Conservation (phyloP, 53 echinoderm and acorn worm genomes). For the Echinarachnius parma region DNA sequence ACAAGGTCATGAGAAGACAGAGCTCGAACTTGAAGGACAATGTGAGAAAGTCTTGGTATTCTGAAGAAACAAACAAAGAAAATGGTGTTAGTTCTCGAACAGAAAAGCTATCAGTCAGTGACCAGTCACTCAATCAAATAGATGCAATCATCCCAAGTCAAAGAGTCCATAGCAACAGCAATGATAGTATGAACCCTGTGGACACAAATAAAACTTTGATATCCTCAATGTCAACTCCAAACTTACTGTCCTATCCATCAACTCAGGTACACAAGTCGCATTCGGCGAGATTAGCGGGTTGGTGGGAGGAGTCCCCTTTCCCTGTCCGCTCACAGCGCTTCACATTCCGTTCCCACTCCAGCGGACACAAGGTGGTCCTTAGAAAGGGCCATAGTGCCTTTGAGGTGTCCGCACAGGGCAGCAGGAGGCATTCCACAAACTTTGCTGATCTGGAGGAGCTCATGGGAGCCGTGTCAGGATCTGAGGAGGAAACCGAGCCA, state of each 20-base stretch:
- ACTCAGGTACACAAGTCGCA: slow-evolving; percentile 27
- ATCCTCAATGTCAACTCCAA: slow-evolving; percentile 30
- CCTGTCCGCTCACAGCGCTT: slow-evolving; percentile 39
- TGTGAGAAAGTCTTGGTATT: slow-evolving; percentile 17
- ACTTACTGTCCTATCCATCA: slow-evolving; percentile 36
- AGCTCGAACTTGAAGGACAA: slow-evolving; percentile 28
- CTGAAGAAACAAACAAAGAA: no score
- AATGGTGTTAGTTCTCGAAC: not conserved
- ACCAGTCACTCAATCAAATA: slow-evolving; percentile 16
- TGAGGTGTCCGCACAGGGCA: slow-evolving; percentile 27
- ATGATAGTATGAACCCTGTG: no score
- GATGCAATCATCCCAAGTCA: slow-evolving; percentile 3
- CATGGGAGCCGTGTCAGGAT: slow-evolving; percentile 31
- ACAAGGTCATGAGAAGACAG: slow-evolving; percentile 25
- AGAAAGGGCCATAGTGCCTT: slow-evolving; percentile 20
- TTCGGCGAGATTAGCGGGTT: slow-evolving; percentile 28
- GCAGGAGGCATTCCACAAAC: slow-evolving; percentile 32
- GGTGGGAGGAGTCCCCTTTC: slow-evolving; percentile 41
- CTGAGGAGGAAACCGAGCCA: slow-evolving; percentile 34
- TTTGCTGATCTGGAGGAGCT: slow-evolving; percentile 42
- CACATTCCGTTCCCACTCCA: slow-evolving; percentile 44
- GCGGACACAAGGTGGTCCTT: slow-evolving; percentile 37
- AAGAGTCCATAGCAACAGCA: no score
- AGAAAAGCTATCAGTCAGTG: slow-evolving; percentile 21
- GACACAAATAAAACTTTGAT: not conserved